Evolutionary conservation across 1,140 invertebrate genomes (phyloP), one percentile per base, ranked within the genome.

Genomic region (Drosophila nigromelanica): DNA sequence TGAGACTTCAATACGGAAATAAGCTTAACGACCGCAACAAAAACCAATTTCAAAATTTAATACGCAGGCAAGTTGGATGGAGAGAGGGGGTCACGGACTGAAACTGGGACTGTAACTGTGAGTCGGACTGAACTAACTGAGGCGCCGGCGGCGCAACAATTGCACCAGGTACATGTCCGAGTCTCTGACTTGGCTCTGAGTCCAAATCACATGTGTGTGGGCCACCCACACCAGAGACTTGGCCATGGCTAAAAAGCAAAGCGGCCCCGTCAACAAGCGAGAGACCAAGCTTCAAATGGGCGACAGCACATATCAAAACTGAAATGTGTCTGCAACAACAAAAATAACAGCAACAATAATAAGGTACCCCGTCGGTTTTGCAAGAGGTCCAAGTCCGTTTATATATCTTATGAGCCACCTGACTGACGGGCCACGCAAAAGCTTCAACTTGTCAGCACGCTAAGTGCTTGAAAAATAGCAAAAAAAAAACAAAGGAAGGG

Each of bases 1-100:
- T 67, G 33, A 69, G 78, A 86, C 75, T 87, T 82, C 82, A 86
- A 86, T 86, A 86, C 82, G 82, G 82, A 86, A 86, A 87, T 89
- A 86, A 87, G 82, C 82, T 86, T 86, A 87, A 82, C 80, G 58
- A 70, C 78, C 68, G 62, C 73, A 76, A 67, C 73, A 73, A 40
- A 80, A 83, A 85, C 80, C 80, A 83, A 83, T 85, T 83, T 85
- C 58, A 79, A 85, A 80, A 83, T 78, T 67, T 76, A 85, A 83
- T 83, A 75, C 72, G 67, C 75, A 71, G 67, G 10, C 55, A 33
- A 73, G 30, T 48, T 61, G 27, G 33, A 15, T 8, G 10, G 3
- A 5, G 56, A 39, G 4, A 18, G 72, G 42, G 72, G 37, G 5
- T 27, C 5, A 27, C 27, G 27, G 14, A 51, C 45, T 55, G 42